Base-by-base conservation (phyloP, 1,140 invertebrate species). In the Lucilia sericata region DNA sequence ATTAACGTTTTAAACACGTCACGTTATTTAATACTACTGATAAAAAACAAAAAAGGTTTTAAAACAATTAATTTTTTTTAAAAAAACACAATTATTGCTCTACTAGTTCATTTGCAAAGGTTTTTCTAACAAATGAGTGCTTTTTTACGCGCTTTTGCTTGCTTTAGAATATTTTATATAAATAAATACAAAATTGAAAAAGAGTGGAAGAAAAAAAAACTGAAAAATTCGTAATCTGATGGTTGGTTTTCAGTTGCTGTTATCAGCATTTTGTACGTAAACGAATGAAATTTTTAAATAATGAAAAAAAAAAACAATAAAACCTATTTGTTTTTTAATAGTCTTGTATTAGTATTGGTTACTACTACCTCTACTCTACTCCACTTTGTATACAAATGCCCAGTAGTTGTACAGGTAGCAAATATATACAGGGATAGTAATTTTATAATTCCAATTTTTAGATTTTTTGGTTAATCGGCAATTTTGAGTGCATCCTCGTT, bases 81-180 rank as follows among this genome's bases (percentile, higher is more conserved):
- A 14, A 17, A n/a, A 60, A n/a, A n/a, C n/a, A 60, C n/a, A 60
- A 60, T 14, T 60, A n/a, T 60, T 60, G 5, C 65, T 21, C 65
- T 19, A 25, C 65, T 70, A 70, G 17, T 70, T 70, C 10, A 21
- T 70, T 70, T 21, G n/a, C 42, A 21, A 21, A 80, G 76, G 76
- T 80, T 80, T 80, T 25, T 42, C 42, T 80, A 42, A 80, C 76
- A 80, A 80, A 80, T 80, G 76, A 80, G 76, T 80, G 76, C 42
- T 49, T 49, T 80, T 76, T 80, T 51, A 49, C 76, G n/a, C n/a
- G 76, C 19, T 80, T 80, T 80, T 80, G 76, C 76, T 49, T 80
- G 76, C 76, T 49, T 80, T 51, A 80, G 76, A 80, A 80, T 80
- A 42, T 47, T 19, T 80, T 21, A 21, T 80, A 51, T 80, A 21